Evolutionary conservation across 2,113 vertebrate genomes (phyloP).

Genomic region (Charadrius vociferus): DNA sequence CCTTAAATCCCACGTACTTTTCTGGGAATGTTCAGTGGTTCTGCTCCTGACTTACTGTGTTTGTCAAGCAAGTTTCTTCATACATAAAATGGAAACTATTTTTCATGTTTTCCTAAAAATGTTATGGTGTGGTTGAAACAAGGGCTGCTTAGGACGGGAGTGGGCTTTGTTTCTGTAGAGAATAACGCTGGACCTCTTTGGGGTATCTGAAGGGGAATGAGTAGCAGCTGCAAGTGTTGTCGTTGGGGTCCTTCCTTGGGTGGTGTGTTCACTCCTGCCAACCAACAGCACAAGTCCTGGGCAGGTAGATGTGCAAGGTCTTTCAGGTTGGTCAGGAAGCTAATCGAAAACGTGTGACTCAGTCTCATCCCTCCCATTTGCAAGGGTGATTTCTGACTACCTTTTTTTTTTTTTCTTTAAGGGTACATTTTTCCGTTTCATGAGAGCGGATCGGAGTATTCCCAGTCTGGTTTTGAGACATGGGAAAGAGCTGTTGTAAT

Average conservation of each 20-base stretch:
- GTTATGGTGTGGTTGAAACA: background rate
- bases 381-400: background rate
- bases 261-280: background rate
- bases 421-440: background rate
- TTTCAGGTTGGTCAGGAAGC: background rate
- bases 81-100: background rate
- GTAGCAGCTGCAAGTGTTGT: rapidly evolving
- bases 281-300: rapidly evolving
- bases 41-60: background rate
- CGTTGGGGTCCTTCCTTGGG: background rate
- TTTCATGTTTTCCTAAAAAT: background rate
- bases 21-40: background rate
- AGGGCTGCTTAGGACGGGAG: background rate
- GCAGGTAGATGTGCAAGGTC: background rate
- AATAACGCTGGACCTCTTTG: background rate
- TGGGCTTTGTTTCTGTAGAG: background rate
- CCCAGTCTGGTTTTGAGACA: background rate
- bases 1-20: background rate
- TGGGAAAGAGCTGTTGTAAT: background rate
- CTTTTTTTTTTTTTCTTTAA: background rate
- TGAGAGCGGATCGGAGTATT: background rate
- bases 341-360: rapidly evolving
- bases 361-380: background rate
- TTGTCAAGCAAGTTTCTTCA: background rate
- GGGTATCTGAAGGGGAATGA: rapidly evolving